Evolutionary conservation across 2,797 vertebrate species (phyloP).

Genomic region (Scolopax rusticola): DNA sequence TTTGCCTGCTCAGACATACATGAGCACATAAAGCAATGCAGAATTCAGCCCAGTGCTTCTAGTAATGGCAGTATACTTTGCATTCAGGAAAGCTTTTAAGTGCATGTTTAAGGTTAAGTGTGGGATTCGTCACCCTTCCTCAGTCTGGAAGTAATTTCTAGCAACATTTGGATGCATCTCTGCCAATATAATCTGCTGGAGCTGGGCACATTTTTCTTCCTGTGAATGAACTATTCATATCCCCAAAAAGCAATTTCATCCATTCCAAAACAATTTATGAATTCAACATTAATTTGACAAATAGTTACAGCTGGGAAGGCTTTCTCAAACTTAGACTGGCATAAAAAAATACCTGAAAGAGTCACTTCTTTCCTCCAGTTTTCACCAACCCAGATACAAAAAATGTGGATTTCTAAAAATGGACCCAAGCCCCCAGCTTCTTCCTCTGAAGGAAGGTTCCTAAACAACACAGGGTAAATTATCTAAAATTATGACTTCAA

Average conservation of each 20-base stretch:
- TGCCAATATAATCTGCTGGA: slow-evolving; percentile 63
- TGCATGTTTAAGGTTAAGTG: slow-evolving; percentile 35
- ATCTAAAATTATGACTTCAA: slow-evolving; percentile 20
- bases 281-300: slow-evolving; percentile 67
- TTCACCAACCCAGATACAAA: not conserved
- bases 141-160: slow-evolving; percentile 49
- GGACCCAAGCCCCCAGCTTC: not conserved
- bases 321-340: slow-evolving; percentile 22
- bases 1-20: not conserved
- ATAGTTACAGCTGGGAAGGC: slow-evolving; percentile 24
- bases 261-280: slow-evolving; percentile 65
- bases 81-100: slow-evolving; percentile 50
- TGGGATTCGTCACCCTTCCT: slow-evolving; percentile 41
- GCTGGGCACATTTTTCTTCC: slow-evolving; percentile 70
- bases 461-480: not conserved
- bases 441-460: not conserved
- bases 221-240: slow-evolving; percentile 62
- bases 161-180: slow-evolving; percentile 60
- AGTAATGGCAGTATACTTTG: not conserved
- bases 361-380: not conserved
- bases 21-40: not conserved
- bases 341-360: slow-evolving; percentile 22
- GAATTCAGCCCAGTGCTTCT: not conserved
- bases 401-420: not conserved
- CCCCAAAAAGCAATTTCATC: slow-evolving; percentile 53